These are phyloP conservation scores for Microctonus hyperodae DNA, from an alignment of 2,888 invertebrate species.

Conservation along the genomic window DNA sequence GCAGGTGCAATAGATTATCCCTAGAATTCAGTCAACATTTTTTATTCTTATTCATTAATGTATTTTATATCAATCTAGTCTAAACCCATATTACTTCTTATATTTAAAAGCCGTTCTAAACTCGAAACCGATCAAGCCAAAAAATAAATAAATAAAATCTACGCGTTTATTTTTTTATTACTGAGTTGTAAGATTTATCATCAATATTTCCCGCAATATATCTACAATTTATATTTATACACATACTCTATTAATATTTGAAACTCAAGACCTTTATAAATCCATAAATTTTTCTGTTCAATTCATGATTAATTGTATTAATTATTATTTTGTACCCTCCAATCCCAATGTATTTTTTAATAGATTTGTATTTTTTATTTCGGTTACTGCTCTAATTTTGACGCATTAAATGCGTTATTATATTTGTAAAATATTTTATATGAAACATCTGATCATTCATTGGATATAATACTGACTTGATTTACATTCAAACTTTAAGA, in stretches of 20 bases:
- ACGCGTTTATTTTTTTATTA: neutral
- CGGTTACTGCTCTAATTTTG: neutral
- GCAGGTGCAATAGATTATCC: constrained; percentile 60
- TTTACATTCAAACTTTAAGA: neutral
- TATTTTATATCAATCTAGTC: constrained; percentile 20
- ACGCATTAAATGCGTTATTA: constrained; percentile 35
- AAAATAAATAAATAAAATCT: neutral
- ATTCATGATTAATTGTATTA: neutral
- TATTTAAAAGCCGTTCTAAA: constrained; percentile 24
- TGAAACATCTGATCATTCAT: constrained; percentile 17
- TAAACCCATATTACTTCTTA: constrained; percentile 4
- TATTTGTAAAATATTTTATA: constrained; percentile 26
- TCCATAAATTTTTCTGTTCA: neutral
- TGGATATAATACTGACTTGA: neutral
- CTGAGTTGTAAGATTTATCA: neutral
- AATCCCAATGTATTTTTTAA: neutral
- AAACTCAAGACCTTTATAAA: neutral
- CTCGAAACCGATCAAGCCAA: neutral
- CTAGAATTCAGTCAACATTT: constrained; percentile 62
- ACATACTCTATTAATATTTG: neutral
- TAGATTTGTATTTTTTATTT: too few species aligned
- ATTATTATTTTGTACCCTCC: neutral
- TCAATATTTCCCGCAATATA: neutral
- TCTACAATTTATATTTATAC: neutral
- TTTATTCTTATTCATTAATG: neutral